Evolutionary conservation across 37 sponge, comb jelly and placozoan species (phyloP).

Genomic region (Ianthella basta): DNA sequence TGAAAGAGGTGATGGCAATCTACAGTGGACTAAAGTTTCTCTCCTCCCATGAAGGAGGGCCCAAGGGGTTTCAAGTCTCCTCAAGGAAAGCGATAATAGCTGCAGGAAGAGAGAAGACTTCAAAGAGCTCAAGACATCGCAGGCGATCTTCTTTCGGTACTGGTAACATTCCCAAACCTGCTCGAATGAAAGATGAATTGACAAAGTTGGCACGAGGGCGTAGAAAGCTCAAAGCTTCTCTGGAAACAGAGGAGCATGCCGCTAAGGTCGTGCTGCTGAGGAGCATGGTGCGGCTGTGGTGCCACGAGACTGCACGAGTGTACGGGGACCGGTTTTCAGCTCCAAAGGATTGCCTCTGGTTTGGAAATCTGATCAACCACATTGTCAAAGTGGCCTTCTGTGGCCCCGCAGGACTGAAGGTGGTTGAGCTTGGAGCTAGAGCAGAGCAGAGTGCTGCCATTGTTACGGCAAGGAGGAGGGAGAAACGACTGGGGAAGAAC

Average conservation of each 20-base stretch:
- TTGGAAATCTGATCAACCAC: conserved; percentile 63
- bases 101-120: not conserved
- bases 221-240: conserved; percentile 19
- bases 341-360: conserved; percentile 62
- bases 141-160: not conserved
- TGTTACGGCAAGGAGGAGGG: not conserved
- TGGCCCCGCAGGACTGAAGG: conserved; percentile 31
- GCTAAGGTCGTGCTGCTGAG: conserved; percentile 31
- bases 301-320: conserved; percentile 74
- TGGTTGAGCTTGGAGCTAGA: not conserved
- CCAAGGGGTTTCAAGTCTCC: not conserved
- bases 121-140: not conserved
- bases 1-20: not conserved
- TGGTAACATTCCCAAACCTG: not conserved
- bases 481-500: conserved; percentile 2
- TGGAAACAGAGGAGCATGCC: conserved; percentile 15
- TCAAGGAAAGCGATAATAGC: not conserved
- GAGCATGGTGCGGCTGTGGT: conserved; percentile 68
- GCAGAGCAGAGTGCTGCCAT: conserved; percentile 5
- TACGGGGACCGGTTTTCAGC: conserved; percentile 58
- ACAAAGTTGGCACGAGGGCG: conserved; percentile 1
- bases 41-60: not conserved
- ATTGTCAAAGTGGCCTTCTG: conserved; percentile 73
- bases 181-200: conserved; percentile 7
- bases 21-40: not conserved